A percentile compares a stretch with the other conserved stretches of the same genome.
Conservation (phyloP, 2,797 vertebrate species). For the Micropoecilia bifurca region DNA sequence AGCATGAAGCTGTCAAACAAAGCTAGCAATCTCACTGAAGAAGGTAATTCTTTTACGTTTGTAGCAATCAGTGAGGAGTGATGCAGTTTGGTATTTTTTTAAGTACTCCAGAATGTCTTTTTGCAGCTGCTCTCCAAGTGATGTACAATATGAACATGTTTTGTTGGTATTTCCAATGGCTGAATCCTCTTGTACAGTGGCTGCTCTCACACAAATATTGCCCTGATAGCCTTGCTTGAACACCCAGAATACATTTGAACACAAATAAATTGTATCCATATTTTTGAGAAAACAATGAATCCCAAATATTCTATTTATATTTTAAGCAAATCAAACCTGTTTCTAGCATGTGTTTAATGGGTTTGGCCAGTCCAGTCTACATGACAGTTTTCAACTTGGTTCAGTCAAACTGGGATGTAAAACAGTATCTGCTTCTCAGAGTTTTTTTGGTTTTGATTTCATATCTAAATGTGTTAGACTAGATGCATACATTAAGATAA, state of each 20-base stretch:
- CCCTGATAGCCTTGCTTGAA: not conserved
- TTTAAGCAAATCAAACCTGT: not conserved
- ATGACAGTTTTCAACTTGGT: too few relatives aligned
- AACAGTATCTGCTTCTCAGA: too few relatives aligned
- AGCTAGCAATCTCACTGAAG: not conserved
- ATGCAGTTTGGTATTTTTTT: not conserved
- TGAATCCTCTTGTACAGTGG: not conserved
- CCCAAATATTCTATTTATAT: not conserved
- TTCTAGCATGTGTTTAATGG: not conserved
- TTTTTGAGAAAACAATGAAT: not conserved
- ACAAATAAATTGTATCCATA: not conserved
- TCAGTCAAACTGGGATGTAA: too few relatives aligned
- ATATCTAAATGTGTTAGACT: not conserved
- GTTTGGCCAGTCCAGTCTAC: not conserved
- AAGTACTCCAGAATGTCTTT: not conserved
- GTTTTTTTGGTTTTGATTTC: not conserved
- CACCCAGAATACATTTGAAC: not conserved
- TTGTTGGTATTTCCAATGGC: not conserved
- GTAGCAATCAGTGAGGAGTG: not conserved
- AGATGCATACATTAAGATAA: not conserved
- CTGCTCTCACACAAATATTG: not conserved
- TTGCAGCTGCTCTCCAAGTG: not conserved
- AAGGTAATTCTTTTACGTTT: not conserved
- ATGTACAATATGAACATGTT: not conserved
- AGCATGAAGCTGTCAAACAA: not conserved